Conservation (phyloP, 37 sponge, comb jelly and placozoan species). For the Oscarella lobularis region DNA sequence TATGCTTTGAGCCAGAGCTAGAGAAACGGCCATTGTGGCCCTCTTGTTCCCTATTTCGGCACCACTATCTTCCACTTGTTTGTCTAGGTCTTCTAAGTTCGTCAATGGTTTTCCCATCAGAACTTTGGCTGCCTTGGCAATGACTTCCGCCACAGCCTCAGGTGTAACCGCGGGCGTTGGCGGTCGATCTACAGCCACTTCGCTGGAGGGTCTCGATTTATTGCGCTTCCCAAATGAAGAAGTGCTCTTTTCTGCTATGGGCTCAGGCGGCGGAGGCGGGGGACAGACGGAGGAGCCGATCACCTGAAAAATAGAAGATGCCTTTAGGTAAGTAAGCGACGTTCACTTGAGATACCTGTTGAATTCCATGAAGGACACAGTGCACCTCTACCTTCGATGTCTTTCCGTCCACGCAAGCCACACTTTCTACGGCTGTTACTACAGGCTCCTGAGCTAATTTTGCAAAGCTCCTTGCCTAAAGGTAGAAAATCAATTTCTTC, state of each 20-base stretch:
- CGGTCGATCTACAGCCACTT: background rate
- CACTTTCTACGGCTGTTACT: background rate
- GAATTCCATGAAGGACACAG: background rate
- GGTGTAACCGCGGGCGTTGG: background rate
- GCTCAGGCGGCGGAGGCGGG: background rate
- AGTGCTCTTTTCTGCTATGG: background rate
- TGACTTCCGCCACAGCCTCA: background rate
- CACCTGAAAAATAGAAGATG: background rate
- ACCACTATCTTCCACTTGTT: background rate
- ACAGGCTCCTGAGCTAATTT: too few species aligned
- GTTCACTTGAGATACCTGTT: background rate
- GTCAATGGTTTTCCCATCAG: background rate
- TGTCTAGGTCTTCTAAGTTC: background rate
- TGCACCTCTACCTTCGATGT: background rate
- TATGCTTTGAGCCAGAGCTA: background rate
- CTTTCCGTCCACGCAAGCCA: background rate
- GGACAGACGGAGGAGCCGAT: background rate
- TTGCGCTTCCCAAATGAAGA: background rate
- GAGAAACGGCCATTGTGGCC: background rate
- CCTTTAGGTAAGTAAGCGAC: background rate
- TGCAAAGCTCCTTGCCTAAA: too few species aligned
- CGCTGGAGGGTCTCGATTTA: background rate
- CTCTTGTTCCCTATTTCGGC: background rate
- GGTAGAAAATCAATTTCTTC: too few species aligned
- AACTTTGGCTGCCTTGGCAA: background rate